Evolutionary conservation across 2,113 vertebrate species (phyloP), one percentile per base, ranked within the genome.

Genomic region (Vicugna pacos): DNA sequence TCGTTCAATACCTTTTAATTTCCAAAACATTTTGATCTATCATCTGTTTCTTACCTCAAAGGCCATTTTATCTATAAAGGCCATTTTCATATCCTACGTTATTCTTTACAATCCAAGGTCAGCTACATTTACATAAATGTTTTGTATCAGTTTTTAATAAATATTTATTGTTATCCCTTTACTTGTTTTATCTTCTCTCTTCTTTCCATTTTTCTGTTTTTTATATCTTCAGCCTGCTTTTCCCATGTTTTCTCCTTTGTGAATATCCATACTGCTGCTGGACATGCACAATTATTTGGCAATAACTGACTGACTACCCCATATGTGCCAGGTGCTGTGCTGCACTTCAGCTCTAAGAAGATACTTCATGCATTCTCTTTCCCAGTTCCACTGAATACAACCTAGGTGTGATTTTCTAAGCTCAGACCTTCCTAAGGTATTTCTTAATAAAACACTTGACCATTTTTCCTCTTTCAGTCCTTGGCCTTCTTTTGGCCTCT

Each of bases 21-120:
- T 84, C 50, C 50, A 80, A 75, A 62, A 35, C 20, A n/a, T 83
- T 92, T 89, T 90, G 38, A 28, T n/a, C 52, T 48, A 10, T 32
- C 35, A 38, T 81, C 46, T 82, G 48, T 56, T 90, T 92, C 72
- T 69, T n/a, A 17, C 60, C 52, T 64, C 30, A 42, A 67, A 82
- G 50, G 14, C 6, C 48, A 72, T 92, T 86, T 84, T 72, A 79
- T 76, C 72, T 90, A 89, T 72, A 89, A 93, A 67, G 20, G 28
- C 81, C 50, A n/a, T 72, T 93, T 64, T 88, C 14, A 46, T 24
- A 72, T 60, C 26, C 32, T 42, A 60, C 19, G 2, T 64, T 54
- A 15, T 35, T 72, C 54, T 82, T 94, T 60, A 56, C 6, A 56
- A 28, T 60, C 60, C 73, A 82, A 65, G 93, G 69, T 67, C 77